A percentile compares a stretch with the other conserved stretches of the same genome.
phyloP scores from a whole-genome alignment of 2,888 invertebrate genomes.

The Seira sanloemensis region DNA sequence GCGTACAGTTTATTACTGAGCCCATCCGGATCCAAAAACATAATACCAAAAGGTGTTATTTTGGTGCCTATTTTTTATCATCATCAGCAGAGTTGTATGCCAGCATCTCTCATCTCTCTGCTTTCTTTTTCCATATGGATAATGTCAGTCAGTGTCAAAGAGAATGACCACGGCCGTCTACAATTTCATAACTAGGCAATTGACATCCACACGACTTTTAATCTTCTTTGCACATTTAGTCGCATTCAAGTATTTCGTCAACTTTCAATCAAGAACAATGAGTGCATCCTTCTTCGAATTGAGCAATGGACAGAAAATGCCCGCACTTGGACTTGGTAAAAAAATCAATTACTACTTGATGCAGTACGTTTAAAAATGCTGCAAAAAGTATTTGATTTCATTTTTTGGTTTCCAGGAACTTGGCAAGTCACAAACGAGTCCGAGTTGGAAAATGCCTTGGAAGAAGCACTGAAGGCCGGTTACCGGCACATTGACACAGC shows the following conservation, averaged over 20 bases:
- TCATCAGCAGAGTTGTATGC: too few species aligned
- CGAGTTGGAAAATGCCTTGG: conserved; percentile 74
- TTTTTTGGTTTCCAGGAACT: conserved; percentile 29
- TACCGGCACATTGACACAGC: conserved; percentile 76
- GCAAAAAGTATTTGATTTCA: neutral
- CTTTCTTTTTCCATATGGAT: too few species aligned
- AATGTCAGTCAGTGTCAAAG: too few species aligned
- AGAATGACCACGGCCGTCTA: too few species aligned
- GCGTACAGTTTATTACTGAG: too few species aligned
- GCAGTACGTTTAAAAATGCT: too few species aligned
- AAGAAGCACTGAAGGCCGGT: conserved; percentile 74
- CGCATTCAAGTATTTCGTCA: neutral
- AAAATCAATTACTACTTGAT: neutral
- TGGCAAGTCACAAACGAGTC: conserved; percentile 66
- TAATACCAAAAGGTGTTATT: too few species aligned
- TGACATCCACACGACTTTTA: neutral
- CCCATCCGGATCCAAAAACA: too few species aligned
- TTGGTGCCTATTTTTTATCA: too few species aligned
- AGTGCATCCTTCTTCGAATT: conserved; percentile 45
- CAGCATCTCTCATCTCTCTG: too few species aligned
- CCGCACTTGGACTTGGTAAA: conserved; percentile 72
- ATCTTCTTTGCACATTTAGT: conserved; percentile 6
- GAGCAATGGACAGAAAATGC: conserved; percentile 72
- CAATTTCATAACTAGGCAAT: too few species aligned
- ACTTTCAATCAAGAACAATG: conserved; percentile 12